A percentile compares a stretch with the other conserved stretches of the same genome.
These are phyloP conservation scores for Melanocharis versteri DNA, from an alignment of 2,113 vertebrate species.

Conservation along the genomic window DNA sequence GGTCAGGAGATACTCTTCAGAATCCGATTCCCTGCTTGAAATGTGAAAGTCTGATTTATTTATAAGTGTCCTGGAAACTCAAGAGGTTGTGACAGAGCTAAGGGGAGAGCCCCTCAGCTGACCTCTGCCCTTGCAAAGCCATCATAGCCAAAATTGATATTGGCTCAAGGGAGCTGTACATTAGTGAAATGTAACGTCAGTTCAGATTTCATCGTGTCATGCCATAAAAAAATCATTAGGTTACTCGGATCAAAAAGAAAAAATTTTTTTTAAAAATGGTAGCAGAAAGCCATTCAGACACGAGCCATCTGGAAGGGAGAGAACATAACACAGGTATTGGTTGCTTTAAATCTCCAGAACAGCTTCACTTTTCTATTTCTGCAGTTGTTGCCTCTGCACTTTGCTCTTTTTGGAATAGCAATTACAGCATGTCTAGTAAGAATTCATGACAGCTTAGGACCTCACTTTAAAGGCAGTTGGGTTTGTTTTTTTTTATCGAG, in stretches of 20 bases:
- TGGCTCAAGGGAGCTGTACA: slow-evolving; percentile 24
- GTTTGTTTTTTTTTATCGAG: neutral
- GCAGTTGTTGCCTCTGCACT: neutral
- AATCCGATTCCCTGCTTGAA: neutral
- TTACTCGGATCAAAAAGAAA: slow-evolving; percentile 32
- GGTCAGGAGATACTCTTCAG: neutral
- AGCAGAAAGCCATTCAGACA: neutral
- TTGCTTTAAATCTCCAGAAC: slow-evolving; percentile 9
- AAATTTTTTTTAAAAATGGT: no score
- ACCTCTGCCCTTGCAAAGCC: slow-evolving; percentile 5
- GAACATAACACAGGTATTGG: neutral
- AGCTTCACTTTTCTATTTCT: neutral
- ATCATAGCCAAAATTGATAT: slow-evolving; percentile 9
- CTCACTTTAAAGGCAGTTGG: neutral
- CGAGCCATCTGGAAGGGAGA: neutral
- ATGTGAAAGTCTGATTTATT: neutral
- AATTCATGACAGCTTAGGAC: slow-evolving; percentile 26
- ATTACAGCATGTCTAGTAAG: neutral
- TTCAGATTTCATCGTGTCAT: neutral
- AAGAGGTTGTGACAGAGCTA: neutral
- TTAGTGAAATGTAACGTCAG: slow-evolving; percentile 40
- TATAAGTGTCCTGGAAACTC: neutral
- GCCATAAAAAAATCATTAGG: slow-evolving; percentile 23
- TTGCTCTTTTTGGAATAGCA: slow-evolving; percentile 1
- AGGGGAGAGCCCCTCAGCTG: neutral